These are phyloP conservation scores for Paralichthys olivaceus DNA, from an alignment of 2,113 vertebrate species.

Conservation along the genomic window DNA sequence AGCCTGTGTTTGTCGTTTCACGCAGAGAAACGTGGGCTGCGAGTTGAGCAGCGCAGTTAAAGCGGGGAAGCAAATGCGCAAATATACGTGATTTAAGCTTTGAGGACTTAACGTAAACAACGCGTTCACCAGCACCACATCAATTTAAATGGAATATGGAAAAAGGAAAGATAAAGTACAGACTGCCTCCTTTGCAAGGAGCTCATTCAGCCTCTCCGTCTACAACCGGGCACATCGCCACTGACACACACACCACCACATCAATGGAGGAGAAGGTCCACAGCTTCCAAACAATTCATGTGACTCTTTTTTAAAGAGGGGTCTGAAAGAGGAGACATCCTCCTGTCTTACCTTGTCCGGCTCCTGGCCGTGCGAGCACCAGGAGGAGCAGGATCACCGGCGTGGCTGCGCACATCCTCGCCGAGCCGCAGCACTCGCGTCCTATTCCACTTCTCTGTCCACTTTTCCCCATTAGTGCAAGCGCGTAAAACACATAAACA, in stretches of 20 bases:
- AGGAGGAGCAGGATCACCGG: conserved; percentile 88
- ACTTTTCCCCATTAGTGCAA: conserved; percentile 85
- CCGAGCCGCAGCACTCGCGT: conserved; percentile 78
- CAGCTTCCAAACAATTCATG: not conserved
- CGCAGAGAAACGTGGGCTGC: not conserved
- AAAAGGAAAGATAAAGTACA: conserved; percentile 2
- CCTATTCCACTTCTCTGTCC: conserved; percentile 88
- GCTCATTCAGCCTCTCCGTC: not conserved
- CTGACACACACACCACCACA: not conserved
- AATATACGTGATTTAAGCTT: not conserved
- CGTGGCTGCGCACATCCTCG: conserved; percentile 84
- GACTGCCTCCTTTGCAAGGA: not conserved
- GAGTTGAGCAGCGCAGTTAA: not conserved
- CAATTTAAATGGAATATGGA: conserved; percentile 24
- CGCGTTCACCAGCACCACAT: conserved; percentile 11
- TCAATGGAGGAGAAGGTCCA: not conserved
- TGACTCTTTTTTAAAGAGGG: not conserved
- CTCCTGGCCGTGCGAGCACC: conserved; percentile 83
- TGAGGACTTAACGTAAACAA: too few relatives aligned
- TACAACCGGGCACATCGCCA: not conserved
- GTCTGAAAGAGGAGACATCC: conserved; percentile 9
- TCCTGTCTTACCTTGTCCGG: conserved; percentile 88
- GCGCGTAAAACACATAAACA: conserved; percentile 59
- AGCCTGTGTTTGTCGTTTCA: not conserved
- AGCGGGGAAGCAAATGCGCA: conserved; percentile 1